Conservation (phyloP, 2,888 invertebrate species). For the Alsophila aescularia region DNA sequence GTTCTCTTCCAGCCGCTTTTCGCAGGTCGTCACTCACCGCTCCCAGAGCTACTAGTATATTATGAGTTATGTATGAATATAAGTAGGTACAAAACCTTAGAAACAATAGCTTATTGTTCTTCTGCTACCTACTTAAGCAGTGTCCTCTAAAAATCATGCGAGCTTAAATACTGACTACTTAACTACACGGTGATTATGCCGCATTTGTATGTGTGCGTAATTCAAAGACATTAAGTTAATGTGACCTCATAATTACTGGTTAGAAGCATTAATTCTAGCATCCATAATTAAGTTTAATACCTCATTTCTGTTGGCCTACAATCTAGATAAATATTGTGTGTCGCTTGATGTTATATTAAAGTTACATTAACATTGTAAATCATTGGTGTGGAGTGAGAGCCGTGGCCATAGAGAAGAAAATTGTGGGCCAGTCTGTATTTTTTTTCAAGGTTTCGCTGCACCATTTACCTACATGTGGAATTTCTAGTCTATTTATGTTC, state of each 20-base stretch:
- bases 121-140: background rate
- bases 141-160: background rate
- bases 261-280: conserved; percentile 81
- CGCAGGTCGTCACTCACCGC: no score
- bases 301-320: conserved; percentile 79
- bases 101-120: background rate
- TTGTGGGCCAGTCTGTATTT: no score
- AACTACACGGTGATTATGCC: conserved; percentile 17
- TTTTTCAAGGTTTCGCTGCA: conserved; percentile 28
- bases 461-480: conserved; percentile 15
- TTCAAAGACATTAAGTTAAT: conserved; percentile 82
- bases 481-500: conserved; percentile 6
- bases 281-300: conserved; percentile 83
- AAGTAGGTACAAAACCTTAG: no score
- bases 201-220: conserved; percentile 51
- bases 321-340: conserved; percentile 79
- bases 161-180: conserved; percentile 11
- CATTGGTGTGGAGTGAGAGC: conserved; percentile 50
- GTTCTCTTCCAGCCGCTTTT: no score
- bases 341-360: conserved; percentile 72
- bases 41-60: no score
- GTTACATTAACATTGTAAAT: conserved; percentile 70
- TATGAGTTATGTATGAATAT: no score
- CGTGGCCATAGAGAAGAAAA: no score
- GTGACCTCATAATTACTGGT: conserved; percentile 82